A percentile compares a stretch with the other conserved stretches of the same genome.
phyloP scores from a whole-genome alignment of 1,140 invertebrate genomes.

The Solen grandis region DNA sequence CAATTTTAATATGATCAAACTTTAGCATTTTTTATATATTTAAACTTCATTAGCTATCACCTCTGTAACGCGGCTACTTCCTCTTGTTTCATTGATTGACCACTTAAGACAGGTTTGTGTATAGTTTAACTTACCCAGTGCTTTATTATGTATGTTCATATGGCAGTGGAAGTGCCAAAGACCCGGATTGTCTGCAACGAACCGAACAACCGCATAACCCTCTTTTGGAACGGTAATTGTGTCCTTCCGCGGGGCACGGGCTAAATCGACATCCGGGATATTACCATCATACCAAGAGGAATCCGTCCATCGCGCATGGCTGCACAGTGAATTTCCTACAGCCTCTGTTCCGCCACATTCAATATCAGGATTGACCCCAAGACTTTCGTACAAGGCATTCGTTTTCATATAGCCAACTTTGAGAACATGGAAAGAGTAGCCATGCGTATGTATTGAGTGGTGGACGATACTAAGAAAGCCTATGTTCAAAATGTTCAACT shows the following conservation, averaged over 20 bases:
- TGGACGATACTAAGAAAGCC: constrained; percentile 83
- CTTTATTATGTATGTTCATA: too few relatives aligned
- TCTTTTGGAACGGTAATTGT: constrained; percentile 86
- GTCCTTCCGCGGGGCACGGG: constrained; percentile 85
- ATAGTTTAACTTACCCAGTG: too few relatives aligned
- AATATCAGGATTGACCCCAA: constrained; percentile 58
- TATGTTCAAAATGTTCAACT: constrained; percentile 69
- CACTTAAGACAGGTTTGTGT: too few relatives aligned
- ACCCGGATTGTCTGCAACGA: constrained; percentile 87
- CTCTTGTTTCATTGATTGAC: too few relatives aligned
- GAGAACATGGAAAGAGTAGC: constrained; percentile 87
- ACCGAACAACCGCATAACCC: constrained; percentile 86
- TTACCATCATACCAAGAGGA: constrained; percentile 55
- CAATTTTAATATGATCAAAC: too few relatives aligned
- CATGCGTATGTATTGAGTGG: constrained; percentile 88
- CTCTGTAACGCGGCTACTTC: too few relatives aligned
- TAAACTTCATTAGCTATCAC: too few relatives aligned
- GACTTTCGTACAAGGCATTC: too few relatives aligned
- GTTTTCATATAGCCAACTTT: constrained; percentile 80
- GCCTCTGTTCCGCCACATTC: constrained; percentile 23
- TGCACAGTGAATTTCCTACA: constrained; percentile 68
- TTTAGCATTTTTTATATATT: too few relatives aligned
- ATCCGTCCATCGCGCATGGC: constrained; percentile 59
- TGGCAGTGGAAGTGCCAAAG: constrained; percentile 69
- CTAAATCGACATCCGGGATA: constrained; percentile 71